Base-by-base conservation (phyloP, 2,888 invertebrate species). In the Dione juno region DNA sequence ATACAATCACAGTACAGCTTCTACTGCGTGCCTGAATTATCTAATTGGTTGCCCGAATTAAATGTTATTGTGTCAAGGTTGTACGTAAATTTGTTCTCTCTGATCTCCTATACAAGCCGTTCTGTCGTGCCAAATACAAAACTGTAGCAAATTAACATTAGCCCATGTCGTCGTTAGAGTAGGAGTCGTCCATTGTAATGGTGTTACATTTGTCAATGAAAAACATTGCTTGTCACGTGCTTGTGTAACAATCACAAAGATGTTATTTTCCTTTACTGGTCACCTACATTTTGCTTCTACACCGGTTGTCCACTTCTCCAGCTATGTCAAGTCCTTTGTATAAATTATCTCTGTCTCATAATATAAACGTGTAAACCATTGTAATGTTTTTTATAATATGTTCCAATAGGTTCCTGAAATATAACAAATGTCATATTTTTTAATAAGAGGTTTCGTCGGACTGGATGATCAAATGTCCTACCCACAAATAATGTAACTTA, bases 41-140 rank as follows among this genome's bases (percentile, higher is more conserved):
- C 90, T 89, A 91, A 91, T 89, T 88, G 88, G 84, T 74, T 76
- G 80, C 76, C 82, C 80, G 84, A 84, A 87, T 86, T 84, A 89
- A 91, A 91, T 90, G 88, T 89, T 92, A 89, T 88, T 84, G 83
- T 90, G 92, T 86, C 92, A 92, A 91, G 92, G 92, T 77, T 85
- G 77, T 74, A 63, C 58, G 57, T 73, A 71, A 76, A 69, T 74
- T 74, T 61, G 67, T 72, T 82, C 78, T 78, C 79, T 77, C 80
- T 71, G 79, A 72, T 73, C 82, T 81, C 80, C 80, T 78, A 80
- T 81, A 84, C 79, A 79, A 83, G 81, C 82, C 78, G 81, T 75
- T 74, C 67, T 67, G 74, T 76, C 81, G 86, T 82, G 86, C 86
- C 78, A 85, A 83, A 84, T 86, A 82, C 77, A 77, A 74, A 78